A percentile compares a stretch with the other conserved stretches of the same genome.
Conservation (phyloP, 1,140 invertebrate species). For the Drosophila sp. region DNA sequence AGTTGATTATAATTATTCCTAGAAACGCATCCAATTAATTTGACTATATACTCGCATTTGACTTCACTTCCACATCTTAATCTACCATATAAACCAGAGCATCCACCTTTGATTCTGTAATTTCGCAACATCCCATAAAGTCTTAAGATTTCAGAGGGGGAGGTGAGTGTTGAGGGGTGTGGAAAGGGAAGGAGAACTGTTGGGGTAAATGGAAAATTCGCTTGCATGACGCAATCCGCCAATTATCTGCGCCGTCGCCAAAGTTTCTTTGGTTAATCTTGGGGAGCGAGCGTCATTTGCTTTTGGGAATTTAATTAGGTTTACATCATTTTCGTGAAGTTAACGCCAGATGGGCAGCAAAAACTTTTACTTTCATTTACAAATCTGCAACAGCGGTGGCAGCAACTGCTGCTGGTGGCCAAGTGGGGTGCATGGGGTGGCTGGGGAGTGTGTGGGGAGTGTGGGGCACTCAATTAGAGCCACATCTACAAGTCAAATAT, state of each 20-base stretch:
- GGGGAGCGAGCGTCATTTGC: slow-evolving; percentile 40
- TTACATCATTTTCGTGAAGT: slow-evolving; percentile 77
- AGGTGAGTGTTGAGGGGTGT: background rate
- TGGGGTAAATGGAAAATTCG: slow-evolving; percentile 48
- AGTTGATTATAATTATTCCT: slow-evolving; percentile 11
- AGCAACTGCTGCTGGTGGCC: background rate
- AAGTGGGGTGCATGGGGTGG: background rate
- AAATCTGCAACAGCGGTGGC: background rate
- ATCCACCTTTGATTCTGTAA: slow-evolving; percentile 5
- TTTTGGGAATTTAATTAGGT: slow-evolving; percentile 83
- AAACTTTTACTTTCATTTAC: slow-evolving; percentile 62
- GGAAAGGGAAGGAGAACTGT: background rate
- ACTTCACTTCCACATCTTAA: background rate
- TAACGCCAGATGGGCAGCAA: slow-evolving; percentile 68
- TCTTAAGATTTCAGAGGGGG: slow-evolving; percentile 2
- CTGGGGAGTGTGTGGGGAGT: no score
- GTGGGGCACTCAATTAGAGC: slow-evolving; percentile 69
- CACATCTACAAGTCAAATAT: slow-evolving; percentile 81
- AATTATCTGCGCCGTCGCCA: slow-evolving; percentile 72
- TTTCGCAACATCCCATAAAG: slow-evolving; percentile 4
- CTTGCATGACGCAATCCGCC: slow-evolving; percentile 75
- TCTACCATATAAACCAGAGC: background rate
- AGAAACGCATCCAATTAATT: slow-evolving; percentile 25
- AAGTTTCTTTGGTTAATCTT: slow-evolving; percentile 56
- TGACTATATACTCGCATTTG: background rate